A percentile compares a stretch with the other conserved stretches of the same genome.
phyloP scores from a whole-genome alignment of 2,888 invertebrate genomes.

The Thereva unica region DNA sequence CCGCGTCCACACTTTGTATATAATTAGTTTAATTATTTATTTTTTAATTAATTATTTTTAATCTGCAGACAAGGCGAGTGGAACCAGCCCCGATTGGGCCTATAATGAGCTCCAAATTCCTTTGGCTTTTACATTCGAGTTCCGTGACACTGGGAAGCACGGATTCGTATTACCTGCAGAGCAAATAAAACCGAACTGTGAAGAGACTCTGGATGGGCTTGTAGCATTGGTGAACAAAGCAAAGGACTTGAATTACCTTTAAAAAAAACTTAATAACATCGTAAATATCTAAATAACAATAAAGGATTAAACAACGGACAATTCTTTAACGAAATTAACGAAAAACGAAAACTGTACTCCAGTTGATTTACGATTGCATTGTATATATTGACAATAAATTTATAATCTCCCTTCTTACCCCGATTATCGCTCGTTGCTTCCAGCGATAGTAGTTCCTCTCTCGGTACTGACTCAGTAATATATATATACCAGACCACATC shows the following conservation, averaged over 20 bases:
- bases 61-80: slow-evolving; percentile 57
- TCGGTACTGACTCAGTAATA: no score
- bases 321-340: no score
- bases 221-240: slow-evolving; percentile 61
- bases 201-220: slow-evolving; percentile 64
- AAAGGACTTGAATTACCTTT: slow-evolving; percentile 59
- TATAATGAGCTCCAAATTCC: slow-evolving; percentile 60
- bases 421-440: no score
- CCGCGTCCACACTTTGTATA: slow-evolving; percentile 63
- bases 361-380: no score
- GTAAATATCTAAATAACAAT: no score
- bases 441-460: no score
- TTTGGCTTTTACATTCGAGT: slow-evolving; percentile 63
- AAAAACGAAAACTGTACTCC: no score
- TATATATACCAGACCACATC: no score
- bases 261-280: slow-evolving; percentile 28
- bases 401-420: no score
- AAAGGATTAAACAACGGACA: no score
- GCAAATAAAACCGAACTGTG: slow-evolving; percentile 66
- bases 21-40: slow-evolving; percentile 38
- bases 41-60: slow-evolving; percentile 5
- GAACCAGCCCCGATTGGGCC: slow-evolving; percentile 62
- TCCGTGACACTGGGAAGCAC: slow-evolving; percentile 68
- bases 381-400: no score
- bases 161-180: slow-evolving; percentile 71